phyloP scores from a whole-genome alignment of 1,140 invertebrate genomes.

The Oscheius sp. region DNA sequence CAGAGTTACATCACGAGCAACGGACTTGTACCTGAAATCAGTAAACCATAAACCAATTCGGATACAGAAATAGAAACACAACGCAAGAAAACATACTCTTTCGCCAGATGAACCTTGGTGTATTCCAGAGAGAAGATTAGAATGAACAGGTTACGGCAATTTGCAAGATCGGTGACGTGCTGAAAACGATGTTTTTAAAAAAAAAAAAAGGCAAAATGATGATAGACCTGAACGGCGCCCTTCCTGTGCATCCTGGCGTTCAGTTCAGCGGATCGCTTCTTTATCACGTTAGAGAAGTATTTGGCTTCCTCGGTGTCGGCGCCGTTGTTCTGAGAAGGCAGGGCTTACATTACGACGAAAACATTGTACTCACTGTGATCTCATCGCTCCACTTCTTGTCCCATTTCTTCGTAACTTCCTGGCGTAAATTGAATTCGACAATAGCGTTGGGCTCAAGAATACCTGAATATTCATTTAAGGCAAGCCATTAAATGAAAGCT shows the following conservation, averaged over 20 bases:
- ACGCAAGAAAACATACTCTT: conserved; percentile 36
- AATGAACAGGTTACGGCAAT: conserved; percentile 52
- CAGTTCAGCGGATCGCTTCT: conserved; percentile 74
- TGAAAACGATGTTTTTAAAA: conserved; percentile 41
- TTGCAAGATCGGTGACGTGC: conserved; percentile 52
- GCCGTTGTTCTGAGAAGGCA: conserved; percentile 48
- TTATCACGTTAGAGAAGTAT: conserved; percentile 70
- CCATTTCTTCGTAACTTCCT: conserved; percentile 64
- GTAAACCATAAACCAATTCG: background rate
- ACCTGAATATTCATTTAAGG: no score
- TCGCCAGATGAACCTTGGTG: conserved; percentile 51
- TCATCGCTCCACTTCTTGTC: conserved; percentile 68
- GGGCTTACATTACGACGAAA: no score
- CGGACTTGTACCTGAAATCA: conserved; percentile 6
- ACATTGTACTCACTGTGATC: no score
- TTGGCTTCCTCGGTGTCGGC: conserved; percentile 64
- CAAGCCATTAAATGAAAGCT: no score
- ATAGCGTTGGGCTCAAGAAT: conserved; percentile 93
- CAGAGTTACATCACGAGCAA: background rate
- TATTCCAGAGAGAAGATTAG: conserved; percentile 47
- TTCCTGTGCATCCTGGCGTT: conserved; percentile 91
- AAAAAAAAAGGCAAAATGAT: no score
- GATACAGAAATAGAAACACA: no score
- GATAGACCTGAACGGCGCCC: conserved; percentile 80
- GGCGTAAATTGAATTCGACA: conserved; percentile 94